Evolutionary conservation across 2,797 vertebrate genomes (phyloP).

Genomic region (Onychomys torridus): DNA sequence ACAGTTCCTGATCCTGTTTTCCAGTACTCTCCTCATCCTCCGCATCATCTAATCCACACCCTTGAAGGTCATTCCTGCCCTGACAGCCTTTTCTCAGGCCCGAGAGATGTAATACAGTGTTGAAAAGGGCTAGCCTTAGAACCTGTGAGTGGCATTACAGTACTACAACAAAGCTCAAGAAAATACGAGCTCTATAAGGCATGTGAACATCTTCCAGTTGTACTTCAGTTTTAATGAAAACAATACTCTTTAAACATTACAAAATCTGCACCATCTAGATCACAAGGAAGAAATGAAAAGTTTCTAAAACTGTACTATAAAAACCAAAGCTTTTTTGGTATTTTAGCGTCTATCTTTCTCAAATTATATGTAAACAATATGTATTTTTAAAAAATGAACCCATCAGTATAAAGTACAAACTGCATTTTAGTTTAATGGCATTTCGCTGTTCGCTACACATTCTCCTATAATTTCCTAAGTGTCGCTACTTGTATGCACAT

Average conservation of each 20-base stretch:
- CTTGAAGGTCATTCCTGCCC: too few relatives aligned
- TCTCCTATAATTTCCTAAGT: not conserved
- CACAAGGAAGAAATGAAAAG: conserved; percentile 41
- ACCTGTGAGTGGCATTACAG: not conserved
- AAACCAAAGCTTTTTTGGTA: not conserved
- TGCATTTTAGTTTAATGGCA: not conserved
- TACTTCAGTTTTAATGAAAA: not conserved
- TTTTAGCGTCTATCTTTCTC: not conserved
- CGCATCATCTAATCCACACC: too few relatives aligned
- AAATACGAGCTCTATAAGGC: not conserved
- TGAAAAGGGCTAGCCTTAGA: not conserved
- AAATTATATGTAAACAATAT: not conserved
- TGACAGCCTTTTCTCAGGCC: not conserved
- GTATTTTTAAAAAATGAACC: not conserved
- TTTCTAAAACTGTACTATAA: not conserved
- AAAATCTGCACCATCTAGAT: conserved; percentile 12
- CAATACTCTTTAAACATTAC: not conserved
- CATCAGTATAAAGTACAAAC: not conserved
- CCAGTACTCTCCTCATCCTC: not conserved
- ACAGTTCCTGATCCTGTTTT: not conserved
- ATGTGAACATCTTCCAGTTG: not conserved
- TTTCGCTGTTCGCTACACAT: not conserved
- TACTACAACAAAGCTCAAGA: not conserved
- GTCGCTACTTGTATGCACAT: not conserved
- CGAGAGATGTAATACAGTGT: not conserved